Conservation (phyloP, 2,888 invertebrate species). For the Noctua fimbriata region DNA sequence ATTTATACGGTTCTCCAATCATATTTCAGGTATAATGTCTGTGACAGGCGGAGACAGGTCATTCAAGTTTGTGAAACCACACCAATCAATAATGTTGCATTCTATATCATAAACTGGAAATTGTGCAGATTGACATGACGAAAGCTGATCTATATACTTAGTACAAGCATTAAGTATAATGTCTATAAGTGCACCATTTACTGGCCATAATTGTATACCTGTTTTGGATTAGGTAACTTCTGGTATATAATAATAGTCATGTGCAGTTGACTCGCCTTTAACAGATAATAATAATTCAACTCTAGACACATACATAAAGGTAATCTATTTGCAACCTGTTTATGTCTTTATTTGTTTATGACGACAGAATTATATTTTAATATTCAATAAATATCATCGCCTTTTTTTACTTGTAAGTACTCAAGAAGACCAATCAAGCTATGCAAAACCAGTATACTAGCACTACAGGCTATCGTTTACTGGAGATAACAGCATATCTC, state of each 20-base stretch:
- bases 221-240: slow-evolving; percentile 29
- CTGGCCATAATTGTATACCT: slow-evolving; percentile 34
- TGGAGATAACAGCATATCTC: no score
- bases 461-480: no score
- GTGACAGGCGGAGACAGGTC: slow-evolving; percentile 14
- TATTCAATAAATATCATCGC: not conserved
- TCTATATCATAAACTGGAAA: slow-evolving; percentile 28
- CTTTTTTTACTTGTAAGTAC: not conserved
- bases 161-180: slow-evolving; percentile 22
- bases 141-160: slow-evolving; percentile 41
- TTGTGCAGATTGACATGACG: slow-evolving; percentile 35
- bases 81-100: slow-evolving; percentile 30
- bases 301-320: not conserved
- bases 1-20: not conserved
- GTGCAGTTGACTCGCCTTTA: slow-evolving; percentile 23
- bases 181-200: slow-evolving; percentile 44
- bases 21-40: slow-evolving; percentile 13
- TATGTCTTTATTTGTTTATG: not conserved
- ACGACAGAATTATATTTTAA: not conserved
- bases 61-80: slow-evolving; percentile 25
- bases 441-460: no score
- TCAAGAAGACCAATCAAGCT: no score
- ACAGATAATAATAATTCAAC: not conserved
- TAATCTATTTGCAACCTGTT: no score
- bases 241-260: slow-evolving; percentile 4